A percentile compares a stretch with the other conserved stretches of the same genome.
These are phyloP conservation scores for Cataglyphis rosenhaueri DNA, from an alignment of 2,888 invertebrate genomes.

Conservation along the genomic window DNA sequence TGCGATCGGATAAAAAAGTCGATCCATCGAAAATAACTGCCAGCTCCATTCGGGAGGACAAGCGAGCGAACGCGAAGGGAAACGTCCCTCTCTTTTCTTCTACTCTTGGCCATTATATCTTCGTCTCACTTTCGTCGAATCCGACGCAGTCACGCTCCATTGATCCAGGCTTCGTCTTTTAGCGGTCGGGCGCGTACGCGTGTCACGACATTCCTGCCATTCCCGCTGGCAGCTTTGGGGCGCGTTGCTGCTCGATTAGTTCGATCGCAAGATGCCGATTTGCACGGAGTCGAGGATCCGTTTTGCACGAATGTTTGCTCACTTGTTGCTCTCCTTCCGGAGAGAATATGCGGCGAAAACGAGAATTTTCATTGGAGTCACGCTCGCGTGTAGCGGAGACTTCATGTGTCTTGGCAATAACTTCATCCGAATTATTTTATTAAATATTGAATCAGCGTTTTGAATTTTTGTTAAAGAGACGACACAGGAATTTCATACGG, in stretches of 20 bases:
- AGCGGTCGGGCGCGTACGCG: slow-evolving; percentile 34
- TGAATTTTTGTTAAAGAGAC: slow-evolving; percentile 15
- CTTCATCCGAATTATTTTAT: slow-evolving; percentile 30
- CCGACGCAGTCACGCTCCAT: slow-evolving; percentile 68
- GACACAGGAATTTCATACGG: background rate
- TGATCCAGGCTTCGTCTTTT: slow-evolving; percentile 50
- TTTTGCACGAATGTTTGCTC: slow-evolving; percentile 45
- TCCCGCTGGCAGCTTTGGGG: slow-evolving; percentile 34
- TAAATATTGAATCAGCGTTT: background rate
- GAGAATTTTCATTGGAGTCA: slow-evolving; percentile 39
- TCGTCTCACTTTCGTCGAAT: slow-evolving; percentile 69
- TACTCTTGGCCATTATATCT: slow-evolving; percentile 62
- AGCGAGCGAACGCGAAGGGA: slow-evolving; percentile 53
- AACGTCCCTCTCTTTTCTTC: slow-evolving; percentile 47
- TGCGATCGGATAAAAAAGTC: slow-evolving; percentile 66
- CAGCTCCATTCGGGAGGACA: slow-evolving; percentile 17
- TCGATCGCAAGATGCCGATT: slow-evolving; percentile 31
- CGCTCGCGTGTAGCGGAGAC: background rate
- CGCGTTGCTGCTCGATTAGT: slow-evolving; percentile 42
- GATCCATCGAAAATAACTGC: slow-evolving; percentile 66
- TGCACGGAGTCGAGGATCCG: slow-evolving; percentile 40
- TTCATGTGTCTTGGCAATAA: background rate
- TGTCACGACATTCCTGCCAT: slow-evolving; percentile 38
- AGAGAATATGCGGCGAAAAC: background rate
- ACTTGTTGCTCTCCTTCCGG: slow-evolving; percentile 44